These are phyloP conservation scores for Myiagra hebetior DNA, from an alignment of 2,113 vertebrate species.

Conservation along the genomic window DNA sequence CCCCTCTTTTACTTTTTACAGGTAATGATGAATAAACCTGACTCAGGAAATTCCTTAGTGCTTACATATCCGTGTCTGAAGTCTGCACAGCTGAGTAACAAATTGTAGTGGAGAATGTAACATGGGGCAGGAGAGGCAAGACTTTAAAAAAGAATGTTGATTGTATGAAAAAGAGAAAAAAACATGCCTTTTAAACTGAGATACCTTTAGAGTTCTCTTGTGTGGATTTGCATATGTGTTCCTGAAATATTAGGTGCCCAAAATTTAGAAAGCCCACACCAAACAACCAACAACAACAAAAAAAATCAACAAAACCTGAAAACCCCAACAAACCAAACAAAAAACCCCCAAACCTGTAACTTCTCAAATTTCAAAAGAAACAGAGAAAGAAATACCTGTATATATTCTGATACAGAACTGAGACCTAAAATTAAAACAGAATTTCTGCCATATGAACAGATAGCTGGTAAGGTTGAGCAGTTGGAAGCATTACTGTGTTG, in stretches of 20 bases:
- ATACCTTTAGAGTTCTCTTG: background rate
- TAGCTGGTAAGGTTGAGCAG: background rate
- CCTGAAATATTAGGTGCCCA: background rate
- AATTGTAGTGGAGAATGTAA: constrained; percentile 3
- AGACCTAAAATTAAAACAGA: background rate
- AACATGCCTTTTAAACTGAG: constrained; percentile 18
- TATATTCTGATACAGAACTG: background rate
- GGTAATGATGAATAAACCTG: constrained; percentile 79
- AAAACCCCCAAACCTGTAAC: background rate
- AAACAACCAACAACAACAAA: background rate
- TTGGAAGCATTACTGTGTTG: background rate
- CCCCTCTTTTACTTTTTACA: constrained; percentile 24
- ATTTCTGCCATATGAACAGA: background rate
- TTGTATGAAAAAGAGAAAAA: constrained; percentile 19
- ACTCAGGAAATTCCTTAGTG: constrained; percentile 52
- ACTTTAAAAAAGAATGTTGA: background rate
- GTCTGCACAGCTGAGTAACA: constrained; percentile 14
- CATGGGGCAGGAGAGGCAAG: background rate
- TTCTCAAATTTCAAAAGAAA: constrained; percentile 4
- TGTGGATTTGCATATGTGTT: constrained; percentile 2
- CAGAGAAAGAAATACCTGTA: background rate
- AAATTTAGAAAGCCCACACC: background rate
- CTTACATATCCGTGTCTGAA: background rate
- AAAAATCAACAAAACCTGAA: background rate
- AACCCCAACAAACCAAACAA: background rate